These are phyloP conservation scores for Baryphthengus martii DNA, from an alignment of 2,113 vertebrate genomes.

Conservation along the genomic window DNA sequence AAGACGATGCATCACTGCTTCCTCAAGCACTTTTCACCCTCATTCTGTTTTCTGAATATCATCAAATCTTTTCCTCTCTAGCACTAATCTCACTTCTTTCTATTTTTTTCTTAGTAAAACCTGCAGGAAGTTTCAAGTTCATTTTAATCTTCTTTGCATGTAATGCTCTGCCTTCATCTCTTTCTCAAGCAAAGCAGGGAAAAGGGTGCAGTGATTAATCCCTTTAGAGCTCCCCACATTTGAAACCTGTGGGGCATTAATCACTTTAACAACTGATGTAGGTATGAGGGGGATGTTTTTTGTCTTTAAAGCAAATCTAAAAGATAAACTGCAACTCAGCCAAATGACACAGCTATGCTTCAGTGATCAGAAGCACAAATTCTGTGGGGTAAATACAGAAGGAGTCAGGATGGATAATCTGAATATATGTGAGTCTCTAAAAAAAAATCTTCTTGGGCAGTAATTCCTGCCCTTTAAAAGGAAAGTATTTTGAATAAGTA, in stretches of 20 bases:
- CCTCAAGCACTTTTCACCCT: not conserved
- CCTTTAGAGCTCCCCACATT: not conserved
- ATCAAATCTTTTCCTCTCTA: not conserved
- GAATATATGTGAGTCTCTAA: not conserved
- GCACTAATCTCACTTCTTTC: not conserved
- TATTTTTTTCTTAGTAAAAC: not conserved
- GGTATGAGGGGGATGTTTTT: not conserved
- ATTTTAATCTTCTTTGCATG: not conserved
- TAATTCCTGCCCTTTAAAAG: not conserved
- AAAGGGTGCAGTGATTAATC: not conserved
- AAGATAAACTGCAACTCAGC: not conserved
- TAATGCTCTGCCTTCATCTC: not conserved
- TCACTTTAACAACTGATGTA: not conserved
- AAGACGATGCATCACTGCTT: fast-evolving
- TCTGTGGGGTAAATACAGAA: not conserved
- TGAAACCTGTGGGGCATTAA: not conserved
- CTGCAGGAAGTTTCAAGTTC: not conserved
- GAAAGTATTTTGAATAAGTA: not conserved
- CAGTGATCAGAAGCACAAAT: not conserved
- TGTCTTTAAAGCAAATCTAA: not conserved
- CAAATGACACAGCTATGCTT: not conserved
- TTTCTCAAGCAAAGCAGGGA: not conserved
- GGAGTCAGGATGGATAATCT: not conserved
- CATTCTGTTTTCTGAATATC: not conserved
- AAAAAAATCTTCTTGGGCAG: not conserved